phyloP scores from a whole-genome alignment of 2,113 vertebrate species.

The Phalacrocorax pelagicus region DNA sequence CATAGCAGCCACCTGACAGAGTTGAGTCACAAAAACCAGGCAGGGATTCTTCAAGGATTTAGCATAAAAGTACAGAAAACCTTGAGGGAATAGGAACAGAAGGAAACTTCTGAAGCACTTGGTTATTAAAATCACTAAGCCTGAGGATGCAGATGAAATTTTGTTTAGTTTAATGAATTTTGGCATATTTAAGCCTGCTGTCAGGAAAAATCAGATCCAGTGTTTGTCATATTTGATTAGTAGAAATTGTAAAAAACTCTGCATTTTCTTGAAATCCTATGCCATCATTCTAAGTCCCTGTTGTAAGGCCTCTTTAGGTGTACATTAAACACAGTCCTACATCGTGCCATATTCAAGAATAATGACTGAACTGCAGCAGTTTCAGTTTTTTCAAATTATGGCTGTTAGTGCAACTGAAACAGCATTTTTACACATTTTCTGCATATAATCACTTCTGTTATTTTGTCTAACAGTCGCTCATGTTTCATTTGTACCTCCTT shows the following conservation, averaged over 20 bases:
- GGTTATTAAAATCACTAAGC: not conserved
- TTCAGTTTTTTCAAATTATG: not conserved
- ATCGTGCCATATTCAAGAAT: too few relatives aligned
- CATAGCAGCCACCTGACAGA: not conserved
- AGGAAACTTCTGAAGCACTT: not conserved
- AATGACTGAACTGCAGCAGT: not conserved
- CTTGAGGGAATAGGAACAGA: not conserved
- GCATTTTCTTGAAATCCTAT: not conserved
- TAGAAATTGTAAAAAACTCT: not conserved
- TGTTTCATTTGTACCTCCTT: not conserved
- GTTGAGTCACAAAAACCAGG: not conserved
- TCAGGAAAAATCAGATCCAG: not conserved
- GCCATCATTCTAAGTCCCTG: not conserved
- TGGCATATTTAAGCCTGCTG: not conserved
- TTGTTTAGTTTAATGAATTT: not conserved
- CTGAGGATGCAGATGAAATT: not conserved
- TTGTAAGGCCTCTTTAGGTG: rapidly evolving
- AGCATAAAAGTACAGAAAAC: not conserved
- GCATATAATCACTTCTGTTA: not conserved
- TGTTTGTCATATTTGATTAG: not conserved
- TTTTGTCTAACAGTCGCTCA: not conserved
- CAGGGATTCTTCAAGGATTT: not conserved
- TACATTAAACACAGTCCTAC: not conserved
- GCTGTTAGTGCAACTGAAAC: not conserved
- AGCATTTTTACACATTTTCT: not conserved